Evolutionary conservation across 2,797 vertebrate genomes (phyloP).

Genomic region (Protosalanx chinensis): DNA sequence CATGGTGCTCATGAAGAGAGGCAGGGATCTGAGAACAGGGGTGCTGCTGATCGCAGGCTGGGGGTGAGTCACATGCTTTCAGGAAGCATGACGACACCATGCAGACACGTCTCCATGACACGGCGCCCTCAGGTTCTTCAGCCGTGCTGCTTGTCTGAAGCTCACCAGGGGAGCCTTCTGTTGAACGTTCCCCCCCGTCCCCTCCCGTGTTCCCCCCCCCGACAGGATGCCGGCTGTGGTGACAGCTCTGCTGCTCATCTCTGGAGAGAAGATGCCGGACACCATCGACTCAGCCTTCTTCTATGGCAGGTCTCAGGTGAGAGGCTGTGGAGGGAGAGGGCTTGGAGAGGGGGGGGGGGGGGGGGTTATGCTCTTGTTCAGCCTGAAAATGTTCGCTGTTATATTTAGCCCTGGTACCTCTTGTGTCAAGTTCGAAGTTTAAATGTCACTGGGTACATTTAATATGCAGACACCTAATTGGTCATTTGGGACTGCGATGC

Average conservation of each 20-base stretch:
- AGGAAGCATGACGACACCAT: background rate
- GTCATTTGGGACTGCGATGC: no score
- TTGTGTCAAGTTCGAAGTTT: no score
- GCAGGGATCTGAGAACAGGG: slow-evolving; percentile 74
- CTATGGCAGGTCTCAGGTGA: slow-evolving; percentile 90
- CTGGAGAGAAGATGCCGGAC: slow-evolving; percentile 69
- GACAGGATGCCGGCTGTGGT: slow-evolving; percentile 81
- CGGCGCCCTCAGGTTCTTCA: background rate
- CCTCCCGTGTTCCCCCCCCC: background rate
- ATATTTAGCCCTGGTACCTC: no score
- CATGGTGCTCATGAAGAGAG: slow-evolving; percentile 81
- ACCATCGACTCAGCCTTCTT: slow-evolving; percentile 87
- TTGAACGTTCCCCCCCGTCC: background rate
- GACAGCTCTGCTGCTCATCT: slow-evolving; percentile 81
- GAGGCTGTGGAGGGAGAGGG: background rate
- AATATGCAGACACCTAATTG: no score
- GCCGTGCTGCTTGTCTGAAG: background rate
- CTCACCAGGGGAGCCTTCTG: background rate
- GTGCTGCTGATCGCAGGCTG: slow-evolving; percentile 83
- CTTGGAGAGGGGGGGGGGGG: background rate
- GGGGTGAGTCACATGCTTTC: slow-evolving; percentile 81
- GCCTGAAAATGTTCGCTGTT: no score
- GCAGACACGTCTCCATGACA: background rate
- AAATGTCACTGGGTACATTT: no score
- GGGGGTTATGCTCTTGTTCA: background rate